These are phyloP conservation scores for Corvus hawaiiensis DNA, from an alignment of 2,113 vertebrate species.

Conservation along the genomic window DNA sequence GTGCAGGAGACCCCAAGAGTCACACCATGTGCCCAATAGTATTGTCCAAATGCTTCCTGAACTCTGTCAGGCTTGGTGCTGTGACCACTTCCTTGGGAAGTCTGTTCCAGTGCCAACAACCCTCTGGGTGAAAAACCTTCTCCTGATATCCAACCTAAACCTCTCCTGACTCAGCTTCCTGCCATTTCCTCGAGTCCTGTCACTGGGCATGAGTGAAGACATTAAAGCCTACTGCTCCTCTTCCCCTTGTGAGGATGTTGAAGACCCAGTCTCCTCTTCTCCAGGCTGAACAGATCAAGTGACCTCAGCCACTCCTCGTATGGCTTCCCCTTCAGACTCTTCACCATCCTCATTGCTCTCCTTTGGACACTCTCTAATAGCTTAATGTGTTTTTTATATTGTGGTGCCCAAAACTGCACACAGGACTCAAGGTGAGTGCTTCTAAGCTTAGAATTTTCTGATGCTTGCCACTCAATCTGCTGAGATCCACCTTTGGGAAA, in stretches of 20 bases:
- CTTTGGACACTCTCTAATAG: neutral
- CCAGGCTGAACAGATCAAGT: neutral
- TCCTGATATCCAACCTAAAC: neutral
- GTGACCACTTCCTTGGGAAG: neutral
- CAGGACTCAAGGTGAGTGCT: neutral
- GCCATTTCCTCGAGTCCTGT: neutral
- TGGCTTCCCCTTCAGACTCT: neutral
- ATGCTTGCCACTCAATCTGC: neutral
- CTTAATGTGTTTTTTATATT: neutral
- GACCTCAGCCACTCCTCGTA: neutral
- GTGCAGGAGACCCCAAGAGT: neutral
- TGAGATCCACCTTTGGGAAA: neutral
- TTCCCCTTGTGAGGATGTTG: rapidly evolving
- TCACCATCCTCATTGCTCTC: neutral
- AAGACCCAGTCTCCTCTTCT: neutral
- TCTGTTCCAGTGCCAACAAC: neutral
- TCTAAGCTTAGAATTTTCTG: neutral
- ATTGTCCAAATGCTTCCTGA: neutral
- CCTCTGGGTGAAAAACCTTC: neutral
- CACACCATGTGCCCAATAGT: neutral
- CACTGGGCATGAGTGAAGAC: neutral
- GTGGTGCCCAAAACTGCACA: neutral
- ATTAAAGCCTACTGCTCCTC: neutral
- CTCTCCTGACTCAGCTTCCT: neutral
- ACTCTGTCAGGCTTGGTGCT: neutral